Base-by-base conservation (phyloP, 2,888 invertebrate species). In the Agrochola lychnidis region DNA sequence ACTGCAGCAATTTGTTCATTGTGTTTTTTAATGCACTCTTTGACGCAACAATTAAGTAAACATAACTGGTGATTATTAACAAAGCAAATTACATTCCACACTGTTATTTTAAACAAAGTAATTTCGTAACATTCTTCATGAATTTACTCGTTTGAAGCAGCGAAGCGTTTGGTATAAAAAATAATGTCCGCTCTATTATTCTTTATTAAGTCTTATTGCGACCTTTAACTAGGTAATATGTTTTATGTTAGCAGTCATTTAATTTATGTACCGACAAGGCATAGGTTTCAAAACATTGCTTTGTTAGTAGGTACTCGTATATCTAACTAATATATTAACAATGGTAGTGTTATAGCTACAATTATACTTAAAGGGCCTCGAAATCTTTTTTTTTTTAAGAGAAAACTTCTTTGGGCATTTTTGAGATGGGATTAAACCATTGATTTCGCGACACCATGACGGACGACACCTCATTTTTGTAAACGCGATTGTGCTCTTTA, bases 61-160 rank as follows among this genome's bases (percentile, higher is more conserved):
- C 40, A 56, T 61, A 75, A 48, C 70, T 6, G 19, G 53, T 56
- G 25, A 66, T 82, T 70, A 76, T 30, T 53, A 82, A 70, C 53
- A 77, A 70, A 66, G 70, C 48, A 36, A 70, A 76, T 79, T 61
- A 76, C 48, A 70, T 81, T 67, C 57, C 42, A 70, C 14, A 14
- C 36, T 48, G 40, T n/a, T 63, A 69, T 69, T 81, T 64, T 36
- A 66, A 82, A 82, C 70, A 48, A 66, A 66, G 53, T 77, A 16
- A 80, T 82, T 80, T 77, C 59, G 36, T 80, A 82, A 80, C 64
- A 82, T 77, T 82, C 53, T 14, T 82, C 12, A 30, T 7, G 22
- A 64, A 66, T 59, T 19, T 40, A 40, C 53, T 64, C 45, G 22
- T 48, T 1, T 36, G 19, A 59, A 1, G 64, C 78, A 82, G 53